These are phyloP conservation scores for Gallinago solitaria DNA, from an alignment of 2,797 vertebrate species.

Conservation along the genomic window DNA sequence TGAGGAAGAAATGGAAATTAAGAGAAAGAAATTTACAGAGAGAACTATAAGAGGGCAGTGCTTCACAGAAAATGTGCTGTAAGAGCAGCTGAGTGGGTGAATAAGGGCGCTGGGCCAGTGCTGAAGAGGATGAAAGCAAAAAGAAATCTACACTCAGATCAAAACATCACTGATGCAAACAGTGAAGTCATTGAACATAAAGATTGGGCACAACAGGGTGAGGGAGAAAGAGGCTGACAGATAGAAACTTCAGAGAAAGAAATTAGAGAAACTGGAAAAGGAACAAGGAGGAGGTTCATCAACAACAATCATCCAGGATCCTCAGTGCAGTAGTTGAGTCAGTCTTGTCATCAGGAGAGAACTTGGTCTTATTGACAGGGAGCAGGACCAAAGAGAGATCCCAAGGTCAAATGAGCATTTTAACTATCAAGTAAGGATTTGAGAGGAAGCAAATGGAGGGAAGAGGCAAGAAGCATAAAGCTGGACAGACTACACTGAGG, in stretches of 20 bases:
- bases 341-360: not conserved
- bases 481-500: not conserved
- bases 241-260: not conserved
- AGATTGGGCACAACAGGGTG: not conserved
- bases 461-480: not conserved
- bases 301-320: not conserved
- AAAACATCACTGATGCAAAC: not conserved
- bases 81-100: not conserved
- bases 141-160: not conserved
- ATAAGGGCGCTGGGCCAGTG: not conserved
- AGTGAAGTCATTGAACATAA: not conserved
- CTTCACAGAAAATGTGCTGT: not conserved
- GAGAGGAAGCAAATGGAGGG: not conserved
- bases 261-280: not conserved
- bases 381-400: not conserved
- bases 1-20: not conserved
- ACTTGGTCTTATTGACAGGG: not conserved
- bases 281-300: not conserved
- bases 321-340: not conserved
- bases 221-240: not conserved
- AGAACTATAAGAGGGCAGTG: not conserved
- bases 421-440: not conserved
- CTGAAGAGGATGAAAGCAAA: not conserved
- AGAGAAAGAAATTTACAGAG: not conserved
- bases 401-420: not conserved